phyloP scores from a whole-genome alignment of 2,797 vertebrate species.

The Myotis pilosus region DNA sequence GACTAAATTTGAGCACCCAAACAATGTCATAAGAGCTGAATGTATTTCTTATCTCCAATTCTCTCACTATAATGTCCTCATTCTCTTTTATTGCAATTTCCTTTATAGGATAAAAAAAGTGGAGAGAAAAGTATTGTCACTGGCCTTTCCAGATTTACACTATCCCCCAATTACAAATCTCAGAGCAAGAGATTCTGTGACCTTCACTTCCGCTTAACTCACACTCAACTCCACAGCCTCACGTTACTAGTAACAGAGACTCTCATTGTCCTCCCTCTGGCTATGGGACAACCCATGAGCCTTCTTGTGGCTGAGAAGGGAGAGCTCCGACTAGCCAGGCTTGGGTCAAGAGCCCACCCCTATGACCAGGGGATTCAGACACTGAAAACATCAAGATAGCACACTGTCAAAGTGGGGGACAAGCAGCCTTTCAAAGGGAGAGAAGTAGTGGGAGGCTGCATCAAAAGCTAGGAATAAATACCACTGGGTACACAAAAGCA shows the following conservation, averaged over 20 bases:
- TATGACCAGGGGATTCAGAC: not conserved
- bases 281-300: not conserved
- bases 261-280: not conserved
- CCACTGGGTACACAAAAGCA: not conserved
- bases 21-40: not conserved
- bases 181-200: not conserved
- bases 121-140: not conserved
- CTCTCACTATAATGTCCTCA: not conserved
- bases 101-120: not conserved
- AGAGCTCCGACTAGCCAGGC: not conserved
- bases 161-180: not conserved
- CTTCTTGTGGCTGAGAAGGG: not conserved
- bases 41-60: not conserved
- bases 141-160: not conserved
- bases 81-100: not conserved
- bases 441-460: not conserved
- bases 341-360: not conserved
- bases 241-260: not conserved
- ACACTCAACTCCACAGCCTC: not conserved
- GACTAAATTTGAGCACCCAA: not conserved
- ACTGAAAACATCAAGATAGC: not conserved
- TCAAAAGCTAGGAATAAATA: not conserved
- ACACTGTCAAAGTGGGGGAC: too few relatives aligned
- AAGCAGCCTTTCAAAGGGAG: not conserved
- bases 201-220: too few relatives aligned